Base-by-base conservation (phyloP, 2,888 invertebrate species). In the Pteria penguin region DNA sequence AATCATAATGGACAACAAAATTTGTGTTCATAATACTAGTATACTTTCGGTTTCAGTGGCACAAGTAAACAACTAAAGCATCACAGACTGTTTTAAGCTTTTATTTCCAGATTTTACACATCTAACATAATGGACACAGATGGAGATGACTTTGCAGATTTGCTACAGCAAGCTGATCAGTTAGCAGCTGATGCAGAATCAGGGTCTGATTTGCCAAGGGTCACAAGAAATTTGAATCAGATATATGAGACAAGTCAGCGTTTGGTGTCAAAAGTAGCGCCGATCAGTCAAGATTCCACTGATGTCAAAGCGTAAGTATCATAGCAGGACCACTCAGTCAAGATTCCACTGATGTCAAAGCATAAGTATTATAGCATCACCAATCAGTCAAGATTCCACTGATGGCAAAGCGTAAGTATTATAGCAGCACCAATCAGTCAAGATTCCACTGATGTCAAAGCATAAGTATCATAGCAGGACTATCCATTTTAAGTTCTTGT, bases 151-250 rank as follows among this genome's bases (percentile, higher is more conserved):
- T 96, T 98, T 89, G 96, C 95, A 84, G 96, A 97, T 89, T 94
- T 98, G 85, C 94, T 98, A 72, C 96, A 97, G 91, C 96, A 97
- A 93, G 98, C 98, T 11, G 97, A 98, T 90, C 96, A 97, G 91
- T 93, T 98, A 78, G 96, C 97, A 0, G 96, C 96, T 79, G 96
- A 97, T 91, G 96, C 97, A 80, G 96, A 96, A 87, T 95, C 95
- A 29, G 91, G 91, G 14, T 89, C 90, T 33, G 97, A 97, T 87
- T 87, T 94, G 31, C 94, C 94, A 1, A 85, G 93, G 90, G 96
- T 98, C 2, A 97, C 98, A 88, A 94, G 98, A 78, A 97, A 97
- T 79, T 93, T 98, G 69, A 95, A 96, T 18, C 98, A 98, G 93
- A 96, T 98, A 60, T 93, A 97, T 62, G 97, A 98, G 90, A 97